phyloP scores from a whole-genome alignment of 2,888 invertebrate genomes.

The Drosophila quinaria region DNA sequence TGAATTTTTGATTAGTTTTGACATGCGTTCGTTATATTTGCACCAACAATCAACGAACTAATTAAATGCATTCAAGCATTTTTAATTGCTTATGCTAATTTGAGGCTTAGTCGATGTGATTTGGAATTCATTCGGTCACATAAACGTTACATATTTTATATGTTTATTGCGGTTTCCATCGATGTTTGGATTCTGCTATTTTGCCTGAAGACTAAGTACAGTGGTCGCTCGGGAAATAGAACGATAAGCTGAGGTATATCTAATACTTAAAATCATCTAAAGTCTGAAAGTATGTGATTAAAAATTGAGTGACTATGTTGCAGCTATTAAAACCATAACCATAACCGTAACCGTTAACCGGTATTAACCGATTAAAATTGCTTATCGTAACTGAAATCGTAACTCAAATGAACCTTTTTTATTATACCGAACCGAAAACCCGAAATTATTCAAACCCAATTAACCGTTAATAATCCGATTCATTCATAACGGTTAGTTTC shows the following conservation, averaged over 20 bases:
- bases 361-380: no score
- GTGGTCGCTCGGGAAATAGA: neutral
- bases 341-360: no score
- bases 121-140: constrained; percentile 18
- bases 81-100: constrained; percentile 78
- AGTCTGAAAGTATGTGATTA: neutral
- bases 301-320: neutral
- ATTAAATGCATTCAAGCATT: constrained; percentile 82
- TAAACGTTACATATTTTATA: constrained; percentile 63
- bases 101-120: constrained; percentile 50
- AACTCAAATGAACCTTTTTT: no score
- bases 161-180: constrained; percentile 45
- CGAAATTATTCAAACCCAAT: no score
- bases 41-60: constrained; percentile 67
- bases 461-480: no score
- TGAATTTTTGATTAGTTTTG: constrained; percentile 76
- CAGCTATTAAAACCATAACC: no score
- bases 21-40: constrained; percentile 57
- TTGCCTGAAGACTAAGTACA: constrained; percentile 8
- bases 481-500: no score
- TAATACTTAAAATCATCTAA: neutral
- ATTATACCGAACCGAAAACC: no score
- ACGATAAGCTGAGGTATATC: neutral
- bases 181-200: constrained; percentile 12
- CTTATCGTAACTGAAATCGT: no score